phyloP scores from a whole-genome alignment of 2,888 invertebrate species.

The Drymonia ruficornis region DNA sequence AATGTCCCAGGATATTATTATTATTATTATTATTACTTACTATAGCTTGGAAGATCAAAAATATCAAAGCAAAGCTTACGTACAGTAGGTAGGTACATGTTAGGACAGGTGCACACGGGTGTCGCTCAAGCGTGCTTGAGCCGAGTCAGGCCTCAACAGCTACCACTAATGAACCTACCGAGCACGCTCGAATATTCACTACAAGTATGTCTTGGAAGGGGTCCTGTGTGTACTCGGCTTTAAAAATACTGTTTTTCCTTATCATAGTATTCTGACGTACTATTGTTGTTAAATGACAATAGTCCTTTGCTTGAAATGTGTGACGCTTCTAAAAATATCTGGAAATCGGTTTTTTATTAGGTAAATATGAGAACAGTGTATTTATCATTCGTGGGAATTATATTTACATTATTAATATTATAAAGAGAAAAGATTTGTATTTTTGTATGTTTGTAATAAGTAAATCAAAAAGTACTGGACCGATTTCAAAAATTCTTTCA shows the following conservation, averaged over 20 bases:
- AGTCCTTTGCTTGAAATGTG: background rate
- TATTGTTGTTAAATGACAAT: too few species aligned
- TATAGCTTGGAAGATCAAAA: background rate
- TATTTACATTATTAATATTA: too few species aligned
- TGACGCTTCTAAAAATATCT: too few species aligned
- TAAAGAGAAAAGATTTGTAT: too few species aligned
- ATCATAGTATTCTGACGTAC: background rate
- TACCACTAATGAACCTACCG: conserved; percentile 2
- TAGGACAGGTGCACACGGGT: conserved; percentile 2
- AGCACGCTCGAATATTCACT: background rate
- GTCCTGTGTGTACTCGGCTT: background rate
- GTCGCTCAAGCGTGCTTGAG: conserved; percentile 1
- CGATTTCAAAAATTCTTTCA: too few species aligned
- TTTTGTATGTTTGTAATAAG: too few species aligned
- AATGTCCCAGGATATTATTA: too few species aligned
- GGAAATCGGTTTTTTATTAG: too few species aligned
- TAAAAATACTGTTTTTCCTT: background rate
- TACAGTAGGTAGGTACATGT: background rate
- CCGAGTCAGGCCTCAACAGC: background rate
- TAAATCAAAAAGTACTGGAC: too few species aligned
- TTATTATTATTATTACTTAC: too few species aligned
- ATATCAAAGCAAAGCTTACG: conserved; percentile 1
- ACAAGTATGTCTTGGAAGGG: background rate
- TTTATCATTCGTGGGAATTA: too few species aligned
- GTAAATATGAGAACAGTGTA: too few species aligned